These are phyloP conservation scores for Falco cherrug DNA, from an alignment of 2,797 vertebrate genomes.

Conservation along the genomic window DNA sequence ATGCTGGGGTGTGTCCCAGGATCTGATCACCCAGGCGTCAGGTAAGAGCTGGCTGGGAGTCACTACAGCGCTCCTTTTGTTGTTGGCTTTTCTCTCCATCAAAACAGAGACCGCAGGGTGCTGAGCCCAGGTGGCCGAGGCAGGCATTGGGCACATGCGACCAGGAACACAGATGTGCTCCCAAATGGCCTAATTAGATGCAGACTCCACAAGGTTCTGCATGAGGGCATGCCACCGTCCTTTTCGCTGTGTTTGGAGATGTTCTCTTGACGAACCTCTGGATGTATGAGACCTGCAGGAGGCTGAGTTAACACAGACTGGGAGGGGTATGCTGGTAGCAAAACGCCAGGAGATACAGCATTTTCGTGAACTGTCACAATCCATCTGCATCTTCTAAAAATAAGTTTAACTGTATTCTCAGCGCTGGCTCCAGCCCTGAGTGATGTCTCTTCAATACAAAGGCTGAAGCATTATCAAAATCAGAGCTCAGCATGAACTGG, in stretches of 20 bases:
- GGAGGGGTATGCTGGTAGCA: background rate
- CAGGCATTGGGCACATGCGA: rapidly evolving
- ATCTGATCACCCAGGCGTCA: background rate
- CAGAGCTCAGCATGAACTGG: background rate
- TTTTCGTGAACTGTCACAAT: background rate
- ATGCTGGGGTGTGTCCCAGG: background rate
- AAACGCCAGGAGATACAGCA: background rate
- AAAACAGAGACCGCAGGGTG: background rate
- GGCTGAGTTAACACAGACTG: background rate
- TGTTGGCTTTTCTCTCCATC: background rate
- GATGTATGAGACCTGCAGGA: background rate
- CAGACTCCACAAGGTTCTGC: background rate
- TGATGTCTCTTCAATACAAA: background rate
- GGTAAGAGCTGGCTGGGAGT: background rate
- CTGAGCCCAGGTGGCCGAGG: background rate
- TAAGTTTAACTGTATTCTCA: background rate
- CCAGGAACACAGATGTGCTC: background rate
- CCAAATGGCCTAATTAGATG: background rate
- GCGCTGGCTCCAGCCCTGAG: background rate
- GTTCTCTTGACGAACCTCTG: background rate
- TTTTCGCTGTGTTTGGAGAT: background rate
- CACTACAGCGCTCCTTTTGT: background rate
- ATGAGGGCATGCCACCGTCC: background rate
- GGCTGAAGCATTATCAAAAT: background rate
- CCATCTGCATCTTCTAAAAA: background rate